Evolutionary conservation across 2,113 vertebrate genomes (phyloP).

Genomic region (Chrysochloris asiatica): DNA sequence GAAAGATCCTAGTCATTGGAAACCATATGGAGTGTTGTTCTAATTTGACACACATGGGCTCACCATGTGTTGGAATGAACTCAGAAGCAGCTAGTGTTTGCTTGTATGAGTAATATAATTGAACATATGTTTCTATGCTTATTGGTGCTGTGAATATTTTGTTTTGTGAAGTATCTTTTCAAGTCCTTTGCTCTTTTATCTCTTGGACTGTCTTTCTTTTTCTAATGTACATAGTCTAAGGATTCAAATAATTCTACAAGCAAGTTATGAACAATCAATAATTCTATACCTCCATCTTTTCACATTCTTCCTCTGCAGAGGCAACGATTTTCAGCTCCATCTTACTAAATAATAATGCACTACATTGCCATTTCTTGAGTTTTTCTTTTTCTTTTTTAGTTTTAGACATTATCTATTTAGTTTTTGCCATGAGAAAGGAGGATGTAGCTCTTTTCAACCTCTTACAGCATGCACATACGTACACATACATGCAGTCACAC

Average conservation of each 20-base stretch:
- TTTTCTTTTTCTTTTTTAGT: no score
- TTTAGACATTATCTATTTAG: not conserved
- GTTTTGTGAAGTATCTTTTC: not conserved
- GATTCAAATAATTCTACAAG: not conserved
- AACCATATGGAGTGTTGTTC: not conserved
- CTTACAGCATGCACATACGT: fast-evolving
- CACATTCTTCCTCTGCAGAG: not conserved
- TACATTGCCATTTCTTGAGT: not conserved
- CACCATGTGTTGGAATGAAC: not conserved
- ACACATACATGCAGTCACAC: not conserved
- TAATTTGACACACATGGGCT: not conserved
- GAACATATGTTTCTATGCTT: not conserved
- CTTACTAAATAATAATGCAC: not conserved
- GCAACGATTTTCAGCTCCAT: not conserved
- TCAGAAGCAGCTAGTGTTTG: not conserved
- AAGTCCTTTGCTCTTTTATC: not conserved
- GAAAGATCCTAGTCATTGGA: not conserved
- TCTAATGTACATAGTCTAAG: not conserved
- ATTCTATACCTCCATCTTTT: not conserved
- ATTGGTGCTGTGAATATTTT: not conserved
- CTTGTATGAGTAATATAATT: not conserved
- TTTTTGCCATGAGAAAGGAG: not conserved
- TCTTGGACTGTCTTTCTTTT: not conserved
- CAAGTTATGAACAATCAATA: not conserved
- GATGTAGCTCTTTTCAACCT: not conserved